Evolutionary conservation across 1,140 invertebrate genomes (phyloP).

Genomic region (Antheraea pernyi): DNA sequence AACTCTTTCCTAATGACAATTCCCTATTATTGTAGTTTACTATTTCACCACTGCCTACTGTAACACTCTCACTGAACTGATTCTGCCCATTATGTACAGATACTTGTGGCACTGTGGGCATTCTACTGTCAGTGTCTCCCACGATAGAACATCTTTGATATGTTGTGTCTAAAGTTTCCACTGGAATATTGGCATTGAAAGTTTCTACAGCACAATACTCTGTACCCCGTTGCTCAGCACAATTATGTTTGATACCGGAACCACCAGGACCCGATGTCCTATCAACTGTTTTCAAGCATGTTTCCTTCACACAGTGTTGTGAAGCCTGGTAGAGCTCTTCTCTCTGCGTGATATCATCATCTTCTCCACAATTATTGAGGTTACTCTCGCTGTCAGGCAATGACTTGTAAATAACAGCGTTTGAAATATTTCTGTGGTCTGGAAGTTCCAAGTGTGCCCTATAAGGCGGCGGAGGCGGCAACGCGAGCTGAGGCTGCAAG

Average conservation of each 20-base stretch:
- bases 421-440: constrained; percentile 40
- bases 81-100: constrained; percentile 46
- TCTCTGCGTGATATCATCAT: constrained; percentile 39
- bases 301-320: constrained; percentile 56
- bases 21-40: constrained; percentile 60
- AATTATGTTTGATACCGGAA: constrained; percentile 45
- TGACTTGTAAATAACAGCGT: constrained; percentile 52
- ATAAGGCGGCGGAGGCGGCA: constrained; percentile 46
- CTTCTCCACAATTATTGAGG: constrained; percentile 37
- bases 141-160: constrained; percentile 52
- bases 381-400: constrained; percentile 50
- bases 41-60: constrained; percentile 54
- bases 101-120: constrained; percentile 50
- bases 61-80: constrained; percentile 54
- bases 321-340: constrained; percentile 43
- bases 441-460: constrained; percentile 39
- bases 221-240: constrained; percentile 29
- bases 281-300: constrained; percentile 42
- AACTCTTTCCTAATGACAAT: constrained; percentile 57
- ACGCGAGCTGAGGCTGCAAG: constrained; percentile 40
- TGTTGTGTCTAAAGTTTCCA: constrained; percentile 43
- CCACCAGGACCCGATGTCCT: constrained; percentile 27
- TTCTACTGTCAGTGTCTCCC: constrained; percentile 47
- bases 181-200: constrained; percentile 46
- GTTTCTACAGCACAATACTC: constrained; percentile 55